These are phyloP conservation scores for Enteromius unitaeniatus DNA, from an alignment of 2,797 vertebrate species.

Conservation along the genomic window DNA sequence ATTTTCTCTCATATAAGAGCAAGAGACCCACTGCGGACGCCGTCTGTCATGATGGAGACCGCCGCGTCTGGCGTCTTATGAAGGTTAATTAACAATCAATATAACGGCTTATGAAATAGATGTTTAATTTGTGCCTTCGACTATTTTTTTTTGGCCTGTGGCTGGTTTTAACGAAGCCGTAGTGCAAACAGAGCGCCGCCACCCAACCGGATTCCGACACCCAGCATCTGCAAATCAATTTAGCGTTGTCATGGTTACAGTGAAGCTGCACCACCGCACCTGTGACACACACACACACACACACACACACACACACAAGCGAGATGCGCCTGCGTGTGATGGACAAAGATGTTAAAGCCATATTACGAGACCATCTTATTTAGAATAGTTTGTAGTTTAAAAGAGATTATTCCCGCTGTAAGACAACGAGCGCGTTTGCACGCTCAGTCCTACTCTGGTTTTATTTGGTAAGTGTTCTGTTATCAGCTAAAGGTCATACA, in stretches of 20 bases:
- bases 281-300: conserved; percentile 71
- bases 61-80: background rate
- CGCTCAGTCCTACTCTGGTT: background rate
- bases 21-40: conserved; percentile 5
- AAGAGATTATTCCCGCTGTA: background rate
- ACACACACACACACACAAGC: conserved; percentile 31
- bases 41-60: background rate
- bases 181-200: conserved; percentile 61
- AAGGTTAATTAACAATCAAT: conserved; percentile 15
- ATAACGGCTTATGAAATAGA: background rate
- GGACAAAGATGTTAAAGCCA: conserved; percentile 16
- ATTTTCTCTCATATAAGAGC: background rate
- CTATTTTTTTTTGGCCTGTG: conserved; percentile 25
- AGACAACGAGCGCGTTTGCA: background rate
- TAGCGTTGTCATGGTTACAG: conserved; percentile 84
- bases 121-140: background rate
- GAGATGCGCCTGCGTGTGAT: conserved; percentile 45
- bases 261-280: conserved; percentile 76
- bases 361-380: background rate
- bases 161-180: conserved; percentile 28
- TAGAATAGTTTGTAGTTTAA: background rate
- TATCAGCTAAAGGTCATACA: background rate
- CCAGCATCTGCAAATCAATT: conserved; percentile 77
- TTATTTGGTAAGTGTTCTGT: background rate
- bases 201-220: conserved; percentile 78